phyloP scores from a whole-genome alignment of 2,888 invertebrate species.

The Furcula furcula region DNA sequence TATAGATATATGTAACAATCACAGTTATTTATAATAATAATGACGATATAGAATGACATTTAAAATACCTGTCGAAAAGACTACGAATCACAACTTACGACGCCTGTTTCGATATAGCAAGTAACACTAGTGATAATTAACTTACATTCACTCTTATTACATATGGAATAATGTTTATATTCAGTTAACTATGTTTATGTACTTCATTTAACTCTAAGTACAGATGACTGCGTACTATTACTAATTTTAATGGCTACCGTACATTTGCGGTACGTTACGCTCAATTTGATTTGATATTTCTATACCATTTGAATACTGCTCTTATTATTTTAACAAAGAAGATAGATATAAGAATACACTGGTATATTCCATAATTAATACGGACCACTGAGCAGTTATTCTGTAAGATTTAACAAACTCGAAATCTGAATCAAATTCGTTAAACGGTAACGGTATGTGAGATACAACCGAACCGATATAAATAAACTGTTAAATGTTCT shows the following conservation, averaged over 20 bases:
- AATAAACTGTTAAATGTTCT: no score
- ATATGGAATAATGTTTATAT: slow-evolving; percentile 70
- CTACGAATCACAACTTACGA: slow-evolving; percentile 73
- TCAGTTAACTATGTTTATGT: slow-evolving; percentile 69
- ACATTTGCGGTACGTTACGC: slow-evolving; percentile 35
- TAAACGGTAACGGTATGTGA: no score
- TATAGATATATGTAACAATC: slow-evolving; percentile 56
- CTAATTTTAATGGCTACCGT: slow-evolving; percentile 39
- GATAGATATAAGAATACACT: slow-evolving; percentile 8
- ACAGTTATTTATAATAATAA: slow-evolving; percentile 58
- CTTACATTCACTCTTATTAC: slow-evolving; percentile 67
- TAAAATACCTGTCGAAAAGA: slow-evolving; percentile 67
- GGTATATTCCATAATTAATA: slow-evolving; percentile 23
- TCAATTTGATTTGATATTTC: slow-evolving; percentile 15
- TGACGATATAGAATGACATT: slow-evolving; percentile 57
- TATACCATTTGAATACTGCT: slow-evolving; percentile 12
- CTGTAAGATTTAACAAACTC: no score
- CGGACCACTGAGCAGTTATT: slow-evolving; percentile 27
- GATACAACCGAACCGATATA: no score
- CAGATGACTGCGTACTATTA: slow-evolving; percentile 47
- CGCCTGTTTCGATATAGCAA: slow-evolving; percentile 56
- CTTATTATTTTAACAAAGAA: slow-evolving; percentile 5
- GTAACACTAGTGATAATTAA: slow-evolving; percentile 65
- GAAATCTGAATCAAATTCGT: no score
- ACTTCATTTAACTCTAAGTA: slow-evolving; percentile 69